Evolutionary conservation across 2,113 vertebrate species (phyloP).

Genomic region (Syrrhaptes paradoxus): DNA sequence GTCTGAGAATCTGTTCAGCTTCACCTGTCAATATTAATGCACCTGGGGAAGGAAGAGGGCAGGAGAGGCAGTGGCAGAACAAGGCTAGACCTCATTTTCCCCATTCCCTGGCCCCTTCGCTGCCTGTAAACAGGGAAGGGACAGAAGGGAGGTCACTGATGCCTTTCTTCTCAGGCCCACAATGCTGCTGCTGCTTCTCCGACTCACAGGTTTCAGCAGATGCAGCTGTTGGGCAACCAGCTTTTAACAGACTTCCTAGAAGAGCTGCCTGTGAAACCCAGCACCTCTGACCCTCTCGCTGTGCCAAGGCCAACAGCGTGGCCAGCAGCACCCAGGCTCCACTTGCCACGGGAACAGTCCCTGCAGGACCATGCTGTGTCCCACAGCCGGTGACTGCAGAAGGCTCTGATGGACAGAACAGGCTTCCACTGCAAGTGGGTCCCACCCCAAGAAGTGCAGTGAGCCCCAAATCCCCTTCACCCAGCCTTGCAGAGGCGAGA

Average conservation of each 20-base stretch:
- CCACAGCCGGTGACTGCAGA: rapidly evolving
- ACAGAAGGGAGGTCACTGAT: neutral
- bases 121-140: neutral
- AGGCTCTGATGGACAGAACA: neutral
- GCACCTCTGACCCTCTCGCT: neutral
- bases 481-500: neutral
- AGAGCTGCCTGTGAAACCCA: neutral
- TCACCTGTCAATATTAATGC: neutral
- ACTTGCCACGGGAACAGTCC: neutral
- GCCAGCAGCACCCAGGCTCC: neutral
- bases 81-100: neutral
- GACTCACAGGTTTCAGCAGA: neutral
- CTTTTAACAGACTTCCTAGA: neutral
- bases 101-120: neutral
- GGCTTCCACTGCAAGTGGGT: neutral
- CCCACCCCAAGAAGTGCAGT: neutral
- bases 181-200: neutral
- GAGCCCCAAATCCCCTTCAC: neutral
- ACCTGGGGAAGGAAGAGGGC: neutral
- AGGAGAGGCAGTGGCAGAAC: neutral
- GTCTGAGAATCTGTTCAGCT: neutral
- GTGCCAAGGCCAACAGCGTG: neutral
- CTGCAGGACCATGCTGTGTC: neutral
- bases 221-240: neutral
- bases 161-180: neutral